phyloP scores from a whole-genome alignment of 2,888 invertebrate species.

The Brenthis ino region DNA sequence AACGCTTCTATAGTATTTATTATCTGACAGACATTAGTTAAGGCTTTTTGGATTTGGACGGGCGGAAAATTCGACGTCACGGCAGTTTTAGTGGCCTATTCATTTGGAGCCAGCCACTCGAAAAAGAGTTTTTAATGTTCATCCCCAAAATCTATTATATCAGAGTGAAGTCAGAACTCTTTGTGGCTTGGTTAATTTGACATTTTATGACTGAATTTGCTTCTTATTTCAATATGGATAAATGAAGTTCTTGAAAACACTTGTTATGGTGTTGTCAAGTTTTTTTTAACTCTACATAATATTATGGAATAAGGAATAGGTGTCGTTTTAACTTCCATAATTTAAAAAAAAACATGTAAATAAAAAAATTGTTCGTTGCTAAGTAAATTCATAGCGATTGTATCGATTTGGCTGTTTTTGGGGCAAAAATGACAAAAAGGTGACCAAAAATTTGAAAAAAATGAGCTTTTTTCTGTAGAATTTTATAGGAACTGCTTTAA shows the following conservation, averaged over 20 bases:
- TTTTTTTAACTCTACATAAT: neutral
- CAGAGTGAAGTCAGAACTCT: conserved; percentile 21
- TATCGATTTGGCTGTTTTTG: too few species aligned
- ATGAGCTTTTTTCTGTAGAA: too few species aligned
- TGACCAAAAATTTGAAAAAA: too few species aligned
- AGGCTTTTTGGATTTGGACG: conserved; percentile 40
- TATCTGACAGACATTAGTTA: conserved; percentile 40
- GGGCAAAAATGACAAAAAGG: too few species aligned
- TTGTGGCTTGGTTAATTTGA: conserved; percentile 10
- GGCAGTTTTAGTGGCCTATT: conserved; percentile 37
- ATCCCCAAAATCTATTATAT: conserved; percentile 36
- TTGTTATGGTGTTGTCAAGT: neutral
- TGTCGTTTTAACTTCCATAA: too few species aligned
- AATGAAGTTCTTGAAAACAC: neutral
- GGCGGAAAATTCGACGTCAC: conserved; percentile 42
- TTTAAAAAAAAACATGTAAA: too few species aligned
- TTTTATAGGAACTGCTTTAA: too few species aligned
- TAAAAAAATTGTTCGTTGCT: too few species aligned
- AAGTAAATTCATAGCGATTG: too few species aligned
- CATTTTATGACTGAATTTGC: conserved; percentile 16
- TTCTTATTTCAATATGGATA: neutral
- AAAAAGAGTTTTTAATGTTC: conserved; percentile 42
- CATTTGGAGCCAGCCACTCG: conserved; percentile 39
- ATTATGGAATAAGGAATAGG: too few species aligned
- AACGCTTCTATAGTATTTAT: conserved; percentile 36